Evolutionary conservation across 2,113 vertebrate genomes (phyloP).

Genomic region (Aplodontia rufa): DNA sequence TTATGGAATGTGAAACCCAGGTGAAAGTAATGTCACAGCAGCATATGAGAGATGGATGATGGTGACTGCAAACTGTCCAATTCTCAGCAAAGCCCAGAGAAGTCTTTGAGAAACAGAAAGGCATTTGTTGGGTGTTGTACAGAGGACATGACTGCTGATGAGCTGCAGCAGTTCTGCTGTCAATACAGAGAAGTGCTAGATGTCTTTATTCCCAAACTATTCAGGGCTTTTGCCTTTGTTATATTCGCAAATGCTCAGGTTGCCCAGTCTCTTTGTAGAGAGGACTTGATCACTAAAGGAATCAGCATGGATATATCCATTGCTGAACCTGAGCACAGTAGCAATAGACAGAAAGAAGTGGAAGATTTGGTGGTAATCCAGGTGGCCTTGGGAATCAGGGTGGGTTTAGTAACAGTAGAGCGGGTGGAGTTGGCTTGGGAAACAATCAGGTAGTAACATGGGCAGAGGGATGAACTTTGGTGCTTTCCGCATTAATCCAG

Average conservation of each 20-base stretch:
- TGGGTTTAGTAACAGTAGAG: constrained; percentile 88
- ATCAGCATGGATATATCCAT: constrained; percentile 99
- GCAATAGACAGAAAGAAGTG: constrained; percentile 97
- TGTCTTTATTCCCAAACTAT: constrained; percentile 97
- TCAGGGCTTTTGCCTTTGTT: too few species aligned
- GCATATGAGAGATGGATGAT: constrained; percentile 99
- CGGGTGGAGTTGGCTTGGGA: constrained; percentile 91
- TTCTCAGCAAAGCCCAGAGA: constrained; percentile 95
- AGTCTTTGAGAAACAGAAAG: constrained; percentile 96
- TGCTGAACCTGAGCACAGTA: constrained; percentile 99
- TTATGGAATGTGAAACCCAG: constrained; percentile 98
- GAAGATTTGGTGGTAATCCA: constrained; percentile 95
- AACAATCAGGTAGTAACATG: constrained; percentile 89
- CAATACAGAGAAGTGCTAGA: constrained; percentile 77
- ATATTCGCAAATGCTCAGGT: constrained; percentile 84
- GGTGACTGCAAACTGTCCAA: constrained; percentile 99
- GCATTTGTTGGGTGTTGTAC: constrained; percentile 99
- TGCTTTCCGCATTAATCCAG: constrained; percentile 96
- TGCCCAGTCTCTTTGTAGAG: constrained; percentile 97
- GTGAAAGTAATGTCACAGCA: constrained; percentile 98
- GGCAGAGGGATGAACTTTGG: too few species aligned
- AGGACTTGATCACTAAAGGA: constrained; percentile 99
- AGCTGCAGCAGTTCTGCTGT: constrained; percentile 97
- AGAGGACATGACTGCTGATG: constrained; percentile 97
- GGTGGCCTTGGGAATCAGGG: constrained; percentile 93